These are phyloP conservation scores for Clostera curtula DNA, from an alignment of 2,888 invertebrate genomes.

Conservation along the genomic window DNA sequence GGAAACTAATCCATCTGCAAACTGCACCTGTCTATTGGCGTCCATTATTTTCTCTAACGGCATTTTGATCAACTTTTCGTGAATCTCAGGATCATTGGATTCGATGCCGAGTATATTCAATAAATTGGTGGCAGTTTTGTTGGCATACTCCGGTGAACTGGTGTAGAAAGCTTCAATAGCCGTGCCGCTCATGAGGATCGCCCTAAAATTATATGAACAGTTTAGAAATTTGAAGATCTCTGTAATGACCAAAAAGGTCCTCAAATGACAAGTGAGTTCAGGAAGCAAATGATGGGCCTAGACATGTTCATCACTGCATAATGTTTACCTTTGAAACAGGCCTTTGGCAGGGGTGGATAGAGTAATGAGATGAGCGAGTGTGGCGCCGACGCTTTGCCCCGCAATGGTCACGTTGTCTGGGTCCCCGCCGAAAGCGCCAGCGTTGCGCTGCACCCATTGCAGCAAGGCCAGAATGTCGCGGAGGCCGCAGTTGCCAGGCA, in stretches of 20 bases:
- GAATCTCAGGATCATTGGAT: slow-evolving; percentile 21
- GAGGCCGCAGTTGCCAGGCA: slow-evolving; percentile 37
- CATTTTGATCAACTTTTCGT: slow-evolving; percentile 12
- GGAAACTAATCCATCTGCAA: slow-evolving; percentile 10
- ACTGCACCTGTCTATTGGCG: slow-evolving; percentile 15
- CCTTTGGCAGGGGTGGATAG: slow-evolving; percentile 21
- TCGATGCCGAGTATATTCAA: slow-evolving; percentile 48
- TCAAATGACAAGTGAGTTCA: slow-evolving; percentile 18
- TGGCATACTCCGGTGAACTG: slow-evolving; percentile 21
- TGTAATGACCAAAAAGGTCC: slow-evolving; percentile 5
- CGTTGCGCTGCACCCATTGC: slow-evolving; percentile 32
- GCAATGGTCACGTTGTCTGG: slow-evolving; percentile 24
- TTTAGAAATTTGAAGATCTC: slow-evolving; percentile 17
- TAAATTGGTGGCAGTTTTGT: slow-evolving; percentile 15
- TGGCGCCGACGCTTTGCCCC: slow-evolving; percentile 27
- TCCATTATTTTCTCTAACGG: slow-evolving; percentile 17
- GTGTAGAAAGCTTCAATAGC: slow-evolving; percentile 19
- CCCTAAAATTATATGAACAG: slow-evolving; percentile 13
- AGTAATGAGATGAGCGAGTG: slow-evolving; percentile 22
- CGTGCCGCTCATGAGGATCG: slow-evolving; percentile 22
- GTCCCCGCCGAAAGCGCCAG: slow-evolving; percentile 26
- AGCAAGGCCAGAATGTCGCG: slow-evolving; percentile 27
- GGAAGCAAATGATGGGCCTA: slow-evolving; percentile 20
- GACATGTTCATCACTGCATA: slow-evolving; percentile 8
- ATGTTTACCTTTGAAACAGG: slow-evolving; percentile 26